Percentiles rank a stretch among this genome's conserved stretches.
These are phyloP conservation scores for Bembecia ichneumoniformis DNA, from an alignment of 2,888 invertebrate species.

Conservation along the genomic window DNA sequence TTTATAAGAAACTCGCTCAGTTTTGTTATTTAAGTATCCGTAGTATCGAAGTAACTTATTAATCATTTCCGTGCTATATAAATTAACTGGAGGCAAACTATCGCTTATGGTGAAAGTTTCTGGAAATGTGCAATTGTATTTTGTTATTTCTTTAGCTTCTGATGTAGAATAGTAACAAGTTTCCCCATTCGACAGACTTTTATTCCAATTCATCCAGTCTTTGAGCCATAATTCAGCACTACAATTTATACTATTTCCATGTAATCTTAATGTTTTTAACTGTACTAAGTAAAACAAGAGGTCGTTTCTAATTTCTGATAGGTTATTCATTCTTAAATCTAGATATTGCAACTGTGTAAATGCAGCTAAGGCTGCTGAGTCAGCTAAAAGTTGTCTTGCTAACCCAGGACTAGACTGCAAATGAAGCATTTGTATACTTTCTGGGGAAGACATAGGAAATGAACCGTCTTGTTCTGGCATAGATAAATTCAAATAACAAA, in stretches of 20 bases:
- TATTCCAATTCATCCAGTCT: slow-evolving; percentile 76
- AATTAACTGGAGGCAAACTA: slow-evolving; percentile 61
- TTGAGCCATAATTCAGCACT: slow-evolving; percentile 76
- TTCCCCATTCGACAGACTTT: slow-evolving; percentile 44
- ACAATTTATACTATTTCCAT: slow-evolving; percentile 82
- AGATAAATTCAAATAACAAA: slow-evolving; percentile 76
- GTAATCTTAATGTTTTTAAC: slow-evolving; percentile 76
- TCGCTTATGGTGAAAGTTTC: slow-evolving; percentile 67
- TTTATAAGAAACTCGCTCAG: slow-evolving; percentile 37
- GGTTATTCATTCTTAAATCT: slow-evolving; percentile 77
- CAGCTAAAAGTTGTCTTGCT: slow-evolving; percentile 78
- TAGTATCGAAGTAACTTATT: slow-evolving; percentile 61
- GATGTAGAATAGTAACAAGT: slow-evolving; percentile 60
- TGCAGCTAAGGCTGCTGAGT: slow-evolving; percentile 80
- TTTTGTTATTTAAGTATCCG: slow-evolving; percentile 61
- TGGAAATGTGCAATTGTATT: slow-evolving; percentile 64
- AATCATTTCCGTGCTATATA: slow-evolving; percentile 68
- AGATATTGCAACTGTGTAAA: slow-evolving; percentile 79
- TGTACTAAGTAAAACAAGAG: slow-evolving; percentile 79
- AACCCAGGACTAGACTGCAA: slow-evolving; percentile 81
- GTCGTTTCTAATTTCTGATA: slow-evolving; percentile 74
- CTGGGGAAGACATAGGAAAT: slow-evolving; percentile 79
- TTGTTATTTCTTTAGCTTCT: slow-evolving; percentile 56
- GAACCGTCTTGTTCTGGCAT: slow-evolving; percentile 75
- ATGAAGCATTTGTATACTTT: slow-evolving; percentile 80